These are phyloP conservation scores for Oscheius sp. DNA, from an alignment of 2,888 invertebrate genomes.

Conservation along the genomic window DNA sequence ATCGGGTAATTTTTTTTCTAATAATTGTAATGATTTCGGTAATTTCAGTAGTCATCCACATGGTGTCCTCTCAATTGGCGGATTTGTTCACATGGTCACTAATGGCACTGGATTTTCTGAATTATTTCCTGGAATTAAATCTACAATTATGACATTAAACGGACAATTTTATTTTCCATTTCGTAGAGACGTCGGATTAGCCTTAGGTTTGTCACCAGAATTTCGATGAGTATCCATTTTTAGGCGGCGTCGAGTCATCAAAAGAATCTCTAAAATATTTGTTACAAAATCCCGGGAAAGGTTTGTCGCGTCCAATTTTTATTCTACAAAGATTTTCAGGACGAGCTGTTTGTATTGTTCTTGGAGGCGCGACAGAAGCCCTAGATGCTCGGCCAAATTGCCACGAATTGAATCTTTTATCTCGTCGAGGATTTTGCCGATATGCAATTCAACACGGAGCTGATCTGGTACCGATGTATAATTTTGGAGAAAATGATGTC, in stretches of 20 bases:
- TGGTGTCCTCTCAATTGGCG: conserved; percentile 82
- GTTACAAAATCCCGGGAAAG: conserved; percentile 74
- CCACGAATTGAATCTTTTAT: conserved; percentile 55
- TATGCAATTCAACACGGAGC: conserved; percentile 71
- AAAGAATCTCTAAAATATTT: conserved; percentile 62
- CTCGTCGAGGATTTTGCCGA: conserved; percentile 64
- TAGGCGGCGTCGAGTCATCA: conserved; percentile 56
- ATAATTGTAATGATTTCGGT: background rate
- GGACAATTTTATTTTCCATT: conserved; percentile 83
- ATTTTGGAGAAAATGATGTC: conserved; percentile 74
- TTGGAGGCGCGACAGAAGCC: conserved; percentile 65
- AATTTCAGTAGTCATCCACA: conserved; percentile 18
- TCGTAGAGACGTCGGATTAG: conserved; percentile 80
- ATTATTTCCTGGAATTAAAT: conserved; percentile 75
- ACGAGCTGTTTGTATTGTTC: conserved; percentile 55
- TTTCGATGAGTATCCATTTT: conserved; percentile 39
- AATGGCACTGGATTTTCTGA: conserved; percentile 76
- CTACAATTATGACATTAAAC: conserved; percentile 79
- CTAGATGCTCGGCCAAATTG: conserved; percentile 64
- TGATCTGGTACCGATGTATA: conserved; percentile 74
- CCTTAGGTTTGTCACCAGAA: conserved; percentile 81
- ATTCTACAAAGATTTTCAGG: conserved; percentile 18
- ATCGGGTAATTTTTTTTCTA: conserved; percentile 45
- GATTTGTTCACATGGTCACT: conserved; percentile 84
- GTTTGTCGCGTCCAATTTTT: conserved; percentile 74